These are phyloP conservation scores for Leucoraja ocellata DNA, from an alignment of 2,797 vertebrate species.

Conservation along the genomic window DNA sequence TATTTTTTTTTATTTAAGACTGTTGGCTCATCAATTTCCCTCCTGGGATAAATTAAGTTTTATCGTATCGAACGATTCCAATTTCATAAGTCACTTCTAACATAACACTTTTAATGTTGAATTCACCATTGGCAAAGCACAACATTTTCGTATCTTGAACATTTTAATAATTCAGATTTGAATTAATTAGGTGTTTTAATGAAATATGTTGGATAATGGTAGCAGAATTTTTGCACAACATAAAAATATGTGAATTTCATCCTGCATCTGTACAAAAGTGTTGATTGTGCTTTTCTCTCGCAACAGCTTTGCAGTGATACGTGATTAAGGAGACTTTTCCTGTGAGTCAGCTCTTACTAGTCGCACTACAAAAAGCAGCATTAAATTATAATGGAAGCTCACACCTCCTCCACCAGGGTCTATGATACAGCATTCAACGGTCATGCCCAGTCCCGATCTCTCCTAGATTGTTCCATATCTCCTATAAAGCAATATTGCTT, in stretches of 20 bases:
- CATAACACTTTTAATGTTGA: neutral
- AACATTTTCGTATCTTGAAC: neutral
- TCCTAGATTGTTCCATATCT: too few species aligned
- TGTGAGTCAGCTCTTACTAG: neutral
- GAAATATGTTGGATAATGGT: neutral
- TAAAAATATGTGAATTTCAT: neutral
- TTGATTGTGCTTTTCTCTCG: neutral
- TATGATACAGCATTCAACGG: too few species aligned
- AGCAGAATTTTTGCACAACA: neutral
- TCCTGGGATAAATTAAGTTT: too few species aligned
- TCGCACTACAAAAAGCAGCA: neutral
- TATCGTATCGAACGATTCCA: neutral
- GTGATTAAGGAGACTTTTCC: neutral
- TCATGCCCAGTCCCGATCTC: too few species aligned
- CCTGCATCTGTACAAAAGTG: neutral
- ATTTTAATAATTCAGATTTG: neutral
- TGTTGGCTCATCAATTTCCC: too few species aligned
- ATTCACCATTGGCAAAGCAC: neutral
- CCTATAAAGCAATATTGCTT: too few species aligned
- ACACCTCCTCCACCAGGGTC: too few species aligned
- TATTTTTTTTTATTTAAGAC: too few species aligned
- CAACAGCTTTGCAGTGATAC: neutral
- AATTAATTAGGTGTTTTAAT: neutral
- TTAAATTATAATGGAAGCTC: neutral
- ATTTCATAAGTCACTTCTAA: neutral